Evolutionary conservation across 2,113 vertebrate species (phyloP).

Genomic region (Paramormyrops kingsleyae): DNA sequence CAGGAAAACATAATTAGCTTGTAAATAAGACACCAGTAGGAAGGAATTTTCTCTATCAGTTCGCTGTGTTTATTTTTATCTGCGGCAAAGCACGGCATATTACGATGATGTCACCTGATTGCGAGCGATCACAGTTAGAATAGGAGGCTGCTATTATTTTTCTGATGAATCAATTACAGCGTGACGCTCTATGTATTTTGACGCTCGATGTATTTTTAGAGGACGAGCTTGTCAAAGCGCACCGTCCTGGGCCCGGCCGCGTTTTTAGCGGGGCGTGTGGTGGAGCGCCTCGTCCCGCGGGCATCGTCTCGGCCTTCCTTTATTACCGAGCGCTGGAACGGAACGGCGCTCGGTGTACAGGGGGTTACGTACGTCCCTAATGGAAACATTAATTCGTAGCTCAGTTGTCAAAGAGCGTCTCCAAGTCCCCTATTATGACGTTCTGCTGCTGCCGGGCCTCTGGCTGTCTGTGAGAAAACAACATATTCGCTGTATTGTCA

Average conservation of each 20-base stretch:
- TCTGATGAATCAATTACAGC: background rate
- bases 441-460: background rate
- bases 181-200: background rate
- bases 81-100: background rate
- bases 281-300: background rate
- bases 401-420: background rate
- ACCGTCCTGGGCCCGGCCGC: background rate
- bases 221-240: background rate
- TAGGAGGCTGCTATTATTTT: background rate
- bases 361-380: background rate
- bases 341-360: background rate
- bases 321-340: background rate
- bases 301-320: background rate
- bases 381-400: slow-evolving; percentile 1
- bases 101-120: background rate
- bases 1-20: background rate
- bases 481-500: background rate
- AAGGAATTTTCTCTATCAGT: background rate
- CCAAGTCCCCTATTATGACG: background rate
- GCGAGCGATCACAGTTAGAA: background rate
- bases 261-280: background rate
- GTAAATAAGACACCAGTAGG: background rate
- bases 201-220: background rate
- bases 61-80: background rate
- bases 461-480: background rate